Conservation (phyloP, 37 sponge, comb jelly and placozoan species). For the Spongia lamella region DNA sequence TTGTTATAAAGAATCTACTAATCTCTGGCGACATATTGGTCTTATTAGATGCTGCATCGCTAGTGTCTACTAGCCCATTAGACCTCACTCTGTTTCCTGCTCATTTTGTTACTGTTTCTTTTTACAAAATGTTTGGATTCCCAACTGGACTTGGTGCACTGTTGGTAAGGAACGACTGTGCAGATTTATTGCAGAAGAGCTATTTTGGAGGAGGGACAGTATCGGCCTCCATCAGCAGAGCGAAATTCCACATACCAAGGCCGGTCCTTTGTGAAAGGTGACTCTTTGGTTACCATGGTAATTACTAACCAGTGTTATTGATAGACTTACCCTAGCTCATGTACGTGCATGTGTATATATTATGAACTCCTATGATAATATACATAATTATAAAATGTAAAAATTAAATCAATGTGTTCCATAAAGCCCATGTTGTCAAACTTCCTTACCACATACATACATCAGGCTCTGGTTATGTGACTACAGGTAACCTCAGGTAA, state of each 20-base stretch:
- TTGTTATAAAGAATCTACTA: constrained; percentile 3
- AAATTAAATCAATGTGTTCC: no score
- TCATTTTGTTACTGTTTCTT: constrained; percentile 86
- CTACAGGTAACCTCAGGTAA: no score
- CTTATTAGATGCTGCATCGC: constrained; percentile 81
- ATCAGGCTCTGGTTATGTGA: no score
- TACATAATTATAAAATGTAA: no score
- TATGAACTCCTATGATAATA: no score
- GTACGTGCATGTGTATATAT: no score
- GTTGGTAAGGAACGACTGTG: constrained; percentile 65
- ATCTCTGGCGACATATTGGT: constrained; percentile 46
- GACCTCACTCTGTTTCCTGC: constrained; percentile 65
- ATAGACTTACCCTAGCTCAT: no score
- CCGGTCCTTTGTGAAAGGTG: constrained; percentile 73
- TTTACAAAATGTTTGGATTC: constrained; percentile 96
- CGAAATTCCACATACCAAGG: constrained; percentile 45
- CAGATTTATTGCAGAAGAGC: constrained; percentile 39
- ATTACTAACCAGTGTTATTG: no score
- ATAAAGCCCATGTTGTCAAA: no score
- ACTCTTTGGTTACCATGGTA: no score
- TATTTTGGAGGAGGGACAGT: constrained; percentile 96
- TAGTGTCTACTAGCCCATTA: constrained; percentile 67
- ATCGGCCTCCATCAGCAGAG: constrained; percentile 50
- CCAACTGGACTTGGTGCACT: constrained; percentile 94
- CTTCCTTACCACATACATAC: no score